Conservation (phyloP, 2,888 invertebrate genomes). For the Onthophagus sagittarius region DNA sequence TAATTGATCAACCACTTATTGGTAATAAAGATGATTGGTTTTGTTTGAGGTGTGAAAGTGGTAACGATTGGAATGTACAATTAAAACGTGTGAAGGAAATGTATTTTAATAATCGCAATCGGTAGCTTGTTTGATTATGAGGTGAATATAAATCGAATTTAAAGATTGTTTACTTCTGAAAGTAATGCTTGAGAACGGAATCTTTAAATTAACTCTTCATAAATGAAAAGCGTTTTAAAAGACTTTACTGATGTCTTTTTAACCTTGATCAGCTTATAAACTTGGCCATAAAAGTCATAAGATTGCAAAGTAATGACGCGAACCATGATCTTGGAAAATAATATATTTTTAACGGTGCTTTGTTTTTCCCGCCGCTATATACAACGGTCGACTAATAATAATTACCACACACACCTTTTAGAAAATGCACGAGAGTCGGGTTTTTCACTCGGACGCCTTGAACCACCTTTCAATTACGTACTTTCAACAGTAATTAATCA, state of each 20-base stretch:
- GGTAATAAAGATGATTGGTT: not conserved
- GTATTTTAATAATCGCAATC: not conserved
- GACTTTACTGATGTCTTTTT: too few species aligned
- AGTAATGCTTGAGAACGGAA: too few species aligned
- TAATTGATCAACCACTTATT: not conserved
- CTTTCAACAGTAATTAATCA: not conserved
- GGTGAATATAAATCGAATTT: not conserved
- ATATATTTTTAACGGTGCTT: not conserved
- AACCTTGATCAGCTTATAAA: not conserved
- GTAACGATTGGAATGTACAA: not conserved
- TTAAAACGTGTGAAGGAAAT: not conserved
- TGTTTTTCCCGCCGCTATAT: not conserved
- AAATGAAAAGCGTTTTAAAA: too few species aligned
- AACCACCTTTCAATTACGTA: constrained; percentile 8
- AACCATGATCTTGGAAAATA: not conserved
- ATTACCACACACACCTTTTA: constrained; percentile 1
- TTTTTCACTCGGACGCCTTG: constrained; percentile 6
- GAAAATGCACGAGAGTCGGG: not conserved
- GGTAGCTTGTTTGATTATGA: not conserved
- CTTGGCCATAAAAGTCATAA: not conserved
- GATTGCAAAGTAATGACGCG: not conserved
- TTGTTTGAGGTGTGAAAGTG: not conserved
- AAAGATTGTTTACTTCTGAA: not conserved
- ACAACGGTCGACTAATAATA: not conserved
- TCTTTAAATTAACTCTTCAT: too few species aligned